Evolutionary conservation across 2,797 vertebrate genomes (phyloP), one percentile per base, ranked within the genome.

Genomic region (Arctocebus calabarensis): DNA sequence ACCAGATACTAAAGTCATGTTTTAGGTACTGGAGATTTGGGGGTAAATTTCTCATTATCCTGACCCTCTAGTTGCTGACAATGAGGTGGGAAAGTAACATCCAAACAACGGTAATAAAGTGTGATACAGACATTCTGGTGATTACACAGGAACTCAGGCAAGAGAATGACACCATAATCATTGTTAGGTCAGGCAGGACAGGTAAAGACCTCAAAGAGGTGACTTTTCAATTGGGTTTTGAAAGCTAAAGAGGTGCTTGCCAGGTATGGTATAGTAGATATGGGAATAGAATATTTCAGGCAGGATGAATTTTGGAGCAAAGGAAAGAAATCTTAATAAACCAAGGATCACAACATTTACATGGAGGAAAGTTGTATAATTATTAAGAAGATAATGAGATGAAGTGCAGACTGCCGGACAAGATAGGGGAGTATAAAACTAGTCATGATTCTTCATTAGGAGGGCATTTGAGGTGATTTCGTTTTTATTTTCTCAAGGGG

Each of bases 271-370:
- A 27, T 40, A 4, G 9, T 77, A 73, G 68, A 84, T 37, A 61
- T 0, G 91, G 25, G 17, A 34, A 74, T 2, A 59, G 6, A 62
- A 2, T 3, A 90, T 70, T 78, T 29, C 10, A 79, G 14, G 19
- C 1, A 61, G 79, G 55, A 81, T 40, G 25, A 84, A 88, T 84
- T 89, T 91, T 66, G 78, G 55, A 62, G n/a, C 16, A 68, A 71
- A 84, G 68, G 29, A 82, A 91, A 88, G 3, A 70, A 83, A 89
- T 73, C 23, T 91, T 78, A 84, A 59, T 52, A 94, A 83, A 88
- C 23, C 29, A 43, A 94, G 40, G 20, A 68, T 71, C 34, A 77
- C 8, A 82, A 12, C 5, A 95, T 86, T 68, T 92, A 45, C 40
- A 79, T 66, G 62, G 23, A 73, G 66, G 23, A 94, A 89, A 93